phyloP scores from a whole-genome alignment of 1,140 invertebrate genomes.

The Leptinotarsa defecta region DNA sequence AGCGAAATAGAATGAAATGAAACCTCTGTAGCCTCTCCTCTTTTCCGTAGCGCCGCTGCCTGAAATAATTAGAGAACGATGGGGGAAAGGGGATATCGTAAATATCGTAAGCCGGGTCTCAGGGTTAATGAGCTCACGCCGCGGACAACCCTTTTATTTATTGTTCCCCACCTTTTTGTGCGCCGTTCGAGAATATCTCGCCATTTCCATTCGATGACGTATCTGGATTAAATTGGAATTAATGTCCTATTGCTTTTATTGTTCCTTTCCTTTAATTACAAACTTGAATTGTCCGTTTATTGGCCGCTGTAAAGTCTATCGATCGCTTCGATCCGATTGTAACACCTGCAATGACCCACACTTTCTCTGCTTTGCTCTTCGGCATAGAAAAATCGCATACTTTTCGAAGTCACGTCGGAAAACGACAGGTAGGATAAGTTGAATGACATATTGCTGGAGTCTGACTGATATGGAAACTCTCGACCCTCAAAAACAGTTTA shows the following conservation, averaged over 20 bases:
- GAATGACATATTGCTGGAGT: no score
- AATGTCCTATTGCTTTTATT: constrained; percentile 24
- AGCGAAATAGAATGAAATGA: no score
- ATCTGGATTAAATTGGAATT: constrained; percentile 39
- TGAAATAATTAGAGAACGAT: not conserved
- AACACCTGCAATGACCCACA: no score
- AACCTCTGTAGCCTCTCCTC: no score
- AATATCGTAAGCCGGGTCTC: not conserved
- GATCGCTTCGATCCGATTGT: not conserved
- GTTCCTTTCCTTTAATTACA: constrained; percentile 24
- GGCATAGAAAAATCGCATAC: no score
- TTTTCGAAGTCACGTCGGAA: no score
- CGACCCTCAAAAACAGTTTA: no score
- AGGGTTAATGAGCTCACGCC: constrained; percentile 39
- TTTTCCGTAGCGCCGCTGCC: not conserved
- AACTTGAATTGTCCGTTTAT: constrained; percentile 19
- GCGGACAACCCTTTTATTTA: constrained; percentile 43
- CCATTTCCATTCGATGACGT: constrained; percentile 34
- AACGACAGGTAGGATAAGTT: no score
- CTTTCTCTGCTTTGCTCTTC: no score
- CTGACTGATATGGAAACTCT: no score
- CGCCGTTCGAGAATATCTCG: constrained; percentile 16
- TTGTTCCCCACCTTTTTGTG: constrained; percentile 38
- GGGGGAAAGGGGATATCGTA: constrained; percentile 14
- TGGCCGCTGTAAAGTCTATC: constrained; percentile 12